Percentiles rank a stretch among this genome's conserved stretches.
Conservation (phyloP, 30 jellyfish, hydroid and myxozoan genomes). For the Hydractinia symbiolongicarpus region DNA sequence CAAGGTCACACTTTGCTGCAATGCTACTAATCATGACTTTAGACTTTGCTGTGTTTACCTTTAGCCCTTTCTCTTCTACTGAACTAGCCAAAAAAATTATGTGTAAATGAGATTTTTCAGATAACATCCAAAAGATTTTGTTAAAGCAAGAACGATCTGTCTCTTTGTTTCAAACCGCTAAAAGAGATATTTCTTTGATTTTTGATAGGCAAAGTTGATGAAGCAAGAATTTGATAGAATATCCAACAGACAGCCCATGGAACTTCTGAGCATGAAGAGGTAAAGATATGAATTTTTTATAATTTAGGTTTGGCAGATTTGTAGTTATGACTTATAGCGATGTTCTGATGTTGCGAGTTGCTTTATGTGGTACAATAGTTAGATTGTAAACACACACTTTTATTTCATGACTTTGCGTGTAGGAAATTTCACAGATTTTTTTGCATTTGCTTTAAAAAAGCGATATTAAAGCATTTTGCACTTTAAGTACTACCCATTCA, state of each 20-base stretch:
- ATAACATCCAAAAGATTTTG: no score
- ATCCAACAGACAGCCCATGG: conserved; percentile 73
- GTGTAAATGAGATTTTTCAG: no score
- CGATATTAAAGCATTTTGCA: not conserved
- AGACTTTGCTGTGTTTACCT: no score
- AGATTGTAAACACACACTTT: no score
- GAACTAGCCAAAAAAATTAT: no score
- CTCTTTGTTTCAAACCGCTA: no score
- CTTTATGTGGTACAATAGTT: not conserved
- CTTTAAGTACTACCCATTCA: not conserved
- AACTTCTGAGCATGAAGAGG: conserved; percentile 92
- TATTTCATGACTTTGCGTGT: no score
- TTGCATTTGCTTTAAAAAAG: not conserved
- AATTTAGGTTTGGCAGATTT: not conserved
- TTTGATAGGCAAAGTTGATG: conserved; percentile 60
- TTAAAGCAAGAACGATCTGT: no score
- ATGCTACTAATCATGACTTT: no score
- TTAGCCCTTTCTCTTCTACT: no score
- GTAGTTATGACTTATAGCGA: not conserved
- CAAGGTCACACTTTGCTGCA: no score
- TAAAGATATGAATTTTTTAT: conserved; percentile 2
- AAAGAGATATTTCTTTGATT: no score
- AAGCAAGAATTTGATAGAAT: conserved; percentile 87
- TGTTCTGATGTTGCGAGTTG: not conserved
- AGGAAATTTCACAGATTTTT: not conserved